phyloP scores from a whole-genome alignment of 1,140 invertebrate species.

The Ylistrum balloti region DNA sequence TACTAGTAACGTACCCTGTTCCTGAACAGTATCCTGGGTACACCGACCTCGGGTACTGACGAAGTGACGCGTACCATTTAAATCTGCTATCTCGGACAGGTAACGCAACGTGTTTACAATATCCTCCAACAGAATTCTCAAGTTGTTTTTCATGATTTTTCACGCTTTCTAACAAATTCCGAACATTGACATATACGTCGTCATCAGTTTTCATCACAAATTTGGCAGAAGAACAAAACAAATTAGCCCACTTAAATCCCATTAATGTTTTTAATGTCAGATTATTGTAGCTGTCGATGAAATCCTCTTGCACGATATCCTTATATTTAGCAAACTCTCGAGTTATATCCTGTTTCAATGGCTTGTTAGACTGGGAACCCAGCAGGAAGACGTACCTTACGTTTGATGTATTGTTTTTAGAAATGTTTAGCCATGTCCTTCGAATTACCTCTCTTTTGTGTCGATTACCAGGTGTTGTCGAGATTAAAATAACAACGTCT shows the following conservation, averaged over 20 bases:
- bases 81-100: slow-evolving; percentile 74
- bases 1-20: slow-evolving; percentile 80
- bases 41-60: slow-evolving; percentile 73
- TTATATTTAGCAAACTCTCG: slow-evolving; percentile 85
- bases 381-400: slow-evolving; percentile 56
- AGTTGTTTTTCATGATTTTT: background rate
- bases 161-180: slow-evolving; percentile 52
- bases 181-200: slow-evolving; percentile 82
- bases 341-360: background rate
- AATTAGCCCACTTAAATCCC: slow-evolving; percentile 89
- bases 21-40: slow-evolving; percentile 82
- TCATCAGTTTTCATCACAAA: slow-evolving; percentile 83
- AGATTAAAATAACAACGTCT: slow-evolving; percentile 50
- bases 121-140: background rate
- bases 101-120: slow-evolving; percentile 46
- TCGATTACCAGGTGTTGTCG: background rate
- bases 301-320: slow-evolving; percentile 90
- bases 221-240: slow-evolving; percentile 85
- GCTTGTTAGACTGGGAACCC: slow-evolving; percentile 2
- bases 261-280: slow-evolving; percentile 93
- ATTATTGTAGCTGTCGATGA: slow-evolving; percentile 90
- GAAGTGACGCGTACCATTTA: slow-evolving; percentile 80
- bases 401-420: slow-evolving; percentile 37
- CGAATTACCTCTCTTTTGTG: slow-evolving; percentile 45
- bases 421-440: slow-evolving; percentile 52